Evolutionary conservation across 1,140 invertebrate genomes (phyloP).

Genomic region (Chironomus striatipennis): DNA sequence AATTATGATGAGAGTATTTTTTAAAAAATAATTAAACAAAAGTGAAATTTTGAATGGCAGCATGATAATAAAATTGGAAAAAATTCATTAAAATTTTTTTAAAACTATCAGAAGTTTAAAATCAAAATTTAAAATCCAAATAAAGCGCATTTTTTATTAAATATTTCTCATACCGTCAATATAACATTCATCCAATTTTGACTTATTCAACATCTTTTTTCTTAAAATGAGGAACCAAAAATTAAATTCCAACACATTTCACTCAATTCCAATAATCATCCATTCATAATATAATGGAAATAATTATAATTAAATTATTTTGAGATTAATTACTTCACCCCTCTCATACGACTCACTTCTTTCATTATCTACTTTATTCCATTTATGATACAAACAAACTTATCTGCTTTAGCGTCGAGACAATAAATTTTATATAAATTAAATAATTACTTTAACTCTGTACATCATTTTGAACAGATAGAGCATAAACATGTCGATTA

Average conservation of each 20-base stretch:
- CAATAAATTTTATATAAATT: neutral
- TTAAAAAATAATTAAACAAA: neutral
- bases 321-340: neutral
- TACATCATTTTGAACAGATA: neutral
- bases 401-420: too few species aligned
- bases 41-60: neutral
- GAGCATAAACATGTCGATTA: neutral
- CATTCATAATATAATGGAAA: neutral
- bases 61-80: too few species aligned
- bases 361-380: neutral
- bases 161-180: too few species aligned
- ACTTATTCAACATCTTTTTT: too few species aligned
- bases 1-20: neutral
- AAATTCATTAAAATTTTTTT: too few species aligned
- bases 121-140: too few species aligned
- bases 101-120: too few species aligned
- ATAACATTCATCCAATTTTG: too few species aligned
- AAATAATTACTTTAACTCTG: neutral
- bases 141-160: too few species aligned
- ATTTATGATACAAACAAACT: too few species aligned
- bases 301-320: constrained; percentile 4
- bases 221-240: too few species aligned
- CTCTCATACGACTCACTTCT: neutral
- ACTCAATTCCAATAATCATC: neutral
- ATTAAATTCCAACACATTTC: too few species aligned